phyloP scores from a whole-genome alignment of 2,888 invertebrate species.

The Bombylius major region DNA sequence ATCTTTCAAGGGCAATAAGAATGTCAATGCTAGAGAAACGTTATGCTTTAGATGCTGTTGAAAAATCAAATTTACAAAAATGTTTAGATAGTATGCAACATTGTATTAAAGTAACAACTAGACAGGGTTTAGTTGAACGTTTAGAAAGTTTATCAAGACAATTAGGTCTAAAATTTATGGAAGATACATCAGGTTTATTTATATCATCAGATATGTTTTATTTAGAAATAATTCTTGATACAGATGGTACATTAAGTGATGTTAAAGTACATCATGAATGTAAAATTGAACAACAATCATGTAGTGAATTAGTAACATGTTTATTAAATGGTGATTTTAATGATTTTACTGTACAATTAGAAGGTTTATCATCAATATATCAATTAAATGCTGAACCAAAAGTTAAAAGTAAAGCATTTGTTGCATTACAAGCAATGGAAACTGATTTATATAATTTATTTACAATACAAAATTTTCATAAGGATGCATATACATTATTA shows the following conservation, averaged over 20 bases:
- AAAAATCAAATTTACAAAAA: conserved; percentile 75
- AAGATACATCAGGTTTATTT: conserved; percentile 69
- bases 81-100: conserved; percentile 86
- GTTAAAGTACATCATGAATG: conserved; percentile 87
- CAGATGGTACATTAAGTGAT: conserved; percentile 73
- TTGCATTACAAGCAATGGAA: conserved; percentile 83
- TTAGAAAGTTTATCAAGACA: conserved; percentile 84
- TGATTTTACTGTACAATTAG: conserved; percentile 86
- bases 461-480: conserved; percentile 61
- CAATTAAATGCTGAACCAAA: conserved; percentile 91
- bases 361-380: conserved; percentile 82
- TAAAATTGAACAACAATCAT: conserved; percentile 70
- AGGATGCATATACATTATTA: conserved; percentile 52
- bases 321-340: conserved; percentile 76
- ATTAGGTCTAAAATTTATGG: conserved; percentile 79
- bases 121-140: conserved; percentile 84
- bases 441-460: conserved; percentile 73
- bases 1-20: conserved; percentile 77
- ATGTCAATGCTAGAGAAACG: conserved; percentile 83
- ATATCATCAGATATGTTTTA: conserved; percentile 96
- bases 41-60: conserved; percentile 73
- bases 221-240: conserved; percentile 77
- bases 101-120: conserved; percentile 82
- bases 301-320: conserved; percentile 76
- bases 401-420: conserved; percentile 85